A percentile compares a stretch with the other conserved stretches of the same genome.
Conservation (phyloP, 2,797 vertebrate genomes). For the Nyctalus aviator region DNA sequence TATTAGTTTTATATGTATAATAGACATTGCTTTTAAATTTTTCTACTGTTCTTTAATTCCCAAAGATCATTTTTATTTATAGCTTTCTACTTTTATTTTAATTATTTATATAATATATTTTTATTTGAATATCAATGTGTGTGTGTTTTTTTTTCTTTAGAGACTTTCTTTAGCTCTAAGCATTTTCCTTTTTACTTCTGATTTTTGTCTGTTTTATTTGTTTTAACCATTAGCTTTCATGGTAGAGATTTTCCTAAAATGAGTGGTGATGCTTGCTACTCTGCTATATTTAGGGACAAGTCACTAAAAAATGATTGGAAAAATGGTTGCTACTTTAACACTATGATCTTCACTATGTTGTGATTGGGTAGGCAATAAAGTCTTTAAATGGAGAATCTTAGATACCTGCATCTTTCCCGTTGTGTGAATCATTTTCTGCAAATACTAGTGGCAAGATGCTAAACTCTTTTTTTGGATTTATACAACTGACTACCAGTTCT, state of each 20-base stretch:
- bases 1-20: not conserved
- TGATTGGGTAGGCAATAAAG: not conserved
- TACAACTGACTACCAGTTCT: not conserved
- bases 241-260: not conserved
- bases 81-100: not conserved
- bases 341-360: accelerated
- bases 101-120: not conserved
- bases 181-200: not conserved
- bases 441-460: not conserved
- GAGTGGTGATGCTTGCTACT: not conserved
- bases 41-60: not conserved
- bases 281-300: not conserved
- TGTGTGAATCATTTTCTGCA: not conserved
- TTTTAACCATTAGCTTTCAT: not conserved
- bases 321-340: not conserved
- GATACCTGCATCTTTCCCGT: not conserved
- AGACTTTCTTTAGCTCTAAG: not conserved
- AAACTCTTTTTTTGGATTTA: not conserved
- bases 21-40: not conserved
- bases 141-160: not conserved
- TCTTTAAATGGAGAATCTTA: not conserved
- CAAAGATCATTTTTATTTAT: not conserved
- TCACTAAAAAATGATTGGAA: not conserved
- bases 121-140: not conserved
- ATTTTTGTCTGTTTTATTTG: not conserved